These are phyloP conservation scores for Trachymyrmex cornetzi DNA, from an alignment of 1,140 invertebrate genomes.

Conservation along the genomic window DNA sequence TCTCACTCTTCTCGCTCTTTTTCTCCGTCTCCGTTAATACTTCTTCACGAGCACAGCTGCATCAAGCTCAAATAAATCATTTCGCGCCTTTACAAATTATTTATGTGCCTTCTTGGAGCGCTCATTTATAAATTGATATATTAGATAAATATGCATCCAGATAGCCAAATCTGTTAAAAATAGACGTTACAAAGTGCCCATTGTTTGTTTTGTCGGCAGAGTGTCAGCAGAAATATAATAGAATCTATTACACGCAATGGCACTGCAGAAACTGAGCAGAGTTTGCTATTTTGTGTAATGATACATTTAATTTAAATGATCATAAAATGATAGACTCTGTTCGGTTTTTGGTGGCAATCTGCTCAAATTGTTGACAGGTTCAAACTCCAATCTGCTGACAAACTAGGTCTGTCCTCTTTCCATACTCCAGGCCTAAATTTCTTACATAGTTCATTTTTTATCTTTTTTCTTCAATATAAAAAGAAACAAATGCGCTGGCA, in stretches of 20 bases:
- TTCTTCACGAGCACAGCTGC: slow-evolving; percentile 4
- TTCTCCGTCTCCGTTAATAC: background rate
- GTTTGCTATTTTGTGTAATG: background rate
- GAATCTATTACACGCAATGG: background rate
- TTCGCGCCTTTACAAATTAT: background rate
- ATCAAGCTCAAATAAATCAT: background rate
- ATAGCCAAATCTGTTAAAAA: background rate
- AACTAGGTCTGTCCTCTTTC: no score
- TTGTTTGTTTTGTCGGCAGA: background rate
- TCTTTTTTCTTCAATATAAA: no score
- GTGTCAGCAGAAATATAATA: background rate
- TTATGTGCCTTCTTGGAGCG: background rate
- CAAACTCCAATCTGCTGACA: background rate
- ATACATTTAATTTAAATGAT: background rate
- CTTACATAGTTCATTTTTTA: no score
- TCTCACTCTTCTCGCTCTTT: background rate
- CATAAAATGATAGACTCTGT: background rate
- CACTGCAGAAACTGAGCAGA: background rate
- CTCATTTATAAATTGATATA: background rate
- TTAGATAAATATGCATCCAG: background rate
- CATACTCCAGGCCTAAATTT: no score
- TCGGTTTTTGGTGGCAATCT: background rate
- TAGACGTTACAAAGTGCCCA: background rate
- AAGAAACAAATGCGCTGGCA: no score
- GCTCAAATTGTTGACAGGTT: background rate